A percentile compares a stretch with the other conserved stretches of the same genome.
Evolutionary conservation across 2,888 invertebrate genomes (phyloP).

Genomic region (Tholera decimalis): DNA sequence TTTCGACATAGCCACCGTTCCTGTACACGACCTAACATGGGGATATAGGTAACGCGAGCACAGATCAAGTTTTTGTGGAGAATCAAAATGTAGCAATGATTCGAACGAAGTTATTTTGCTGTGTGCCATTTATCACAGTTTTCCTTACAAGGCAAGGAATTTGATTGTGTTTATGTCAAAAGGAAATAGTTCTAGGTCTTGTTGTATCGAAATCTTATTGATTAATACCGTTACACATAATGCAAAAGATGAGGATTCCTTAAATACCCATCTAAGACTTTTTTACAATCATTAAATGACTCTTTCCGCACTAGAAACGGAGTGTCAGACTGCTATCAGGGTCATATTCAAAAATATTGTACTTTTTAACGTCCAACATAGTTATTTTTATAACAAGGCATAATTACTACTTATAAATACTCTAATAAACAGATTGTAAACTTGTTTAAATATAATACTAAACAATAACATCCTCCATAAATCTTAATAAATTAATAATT

Average conservation of each 20-base stretch:
- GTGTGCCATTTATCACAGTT: slow-evolving; percentile 28
- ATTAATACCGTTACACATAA: background rate
- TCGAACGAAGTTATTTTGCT: slow-evolving; percentile 32
- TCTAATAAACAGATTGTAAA: too few species aligned
- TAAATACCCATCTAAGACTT: too few species aligned
- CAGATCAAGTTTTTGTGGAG: slow-evolving; percentile 50
- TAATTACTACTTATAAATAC: too few species aligned
- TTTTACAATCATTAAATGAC: too few species aligned
- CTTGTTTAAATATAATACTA: too few species aligned
- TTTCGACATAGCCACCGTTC: slow-evolving; percentile 56
- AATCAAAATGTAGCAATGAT: slow-evolving; percentile 31
- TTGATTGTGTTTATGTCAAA: slow-evolving; percentile 14
- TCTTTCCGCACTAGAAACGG: too few species aligned
- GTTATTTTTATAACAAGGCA: too few species aligned
- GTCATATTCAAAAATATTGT: too few species aligned
- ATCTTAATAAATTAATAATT: too few species aligned
- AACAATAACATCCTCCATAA: too few species aligned
- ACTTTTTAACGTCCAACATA: too few species aligned
- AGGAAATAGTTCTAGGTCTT: slow-evolving; percentile 24
- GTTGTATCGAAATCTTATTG: background rate
- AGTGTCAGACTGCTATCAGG: too few species aligned
- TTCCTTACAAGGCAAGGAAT: slow-evolving; percentile 19
- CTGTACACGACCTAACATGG: slow-evolving; percentile 57
- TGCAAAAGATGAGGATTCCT: background rate
- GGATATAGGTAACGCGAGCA: slow-evolving; percentile 39